Conservation (phyloP, 2,797 vertebrate species). For the Gymnoscopelus microlampas region DNA sequence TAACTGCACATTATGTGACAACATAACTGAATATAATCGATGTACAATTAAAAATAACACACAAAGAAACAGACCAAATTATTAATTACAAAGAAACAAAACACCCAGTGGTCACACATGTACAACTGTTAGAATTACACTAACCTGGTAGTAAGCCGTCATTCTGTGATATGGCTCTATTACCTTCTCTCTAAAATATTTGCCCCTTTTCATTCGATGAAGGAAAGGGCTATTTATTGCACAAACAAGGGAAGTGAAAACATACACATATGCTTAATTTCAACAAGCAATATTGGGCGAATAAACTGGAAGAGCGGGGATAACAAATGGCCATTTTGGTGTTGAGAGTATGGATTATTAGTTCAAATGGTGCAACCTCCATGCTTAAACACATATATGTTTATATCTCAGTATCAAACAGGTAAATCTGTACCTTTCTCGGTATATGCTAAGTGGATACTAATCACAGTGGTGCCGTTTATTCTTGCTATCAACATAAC, state of each 20-base stretch:
- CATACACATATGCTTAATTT: slow-evolving; percentile 27
- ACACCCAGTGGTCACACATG: slow-evolving; percentile 75
- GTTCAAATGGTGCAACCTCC: not conserved
- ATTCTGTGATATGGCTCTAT: slow-evolving; percentile 48
- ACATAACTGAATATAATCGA: slow-evolving; percentile 27
- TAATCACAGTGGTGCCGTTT: slow-evolving; percentile 34
- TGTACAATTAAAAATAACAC: slow-evolving; percentile 21
- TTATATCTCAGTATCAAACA: slow-evolving; percentile 11
- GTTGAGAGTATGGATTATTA: slow-evolving; percentile 35
- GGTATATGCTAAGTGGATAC: slow-evolving; percentile 15
- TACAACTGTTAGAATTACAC: slow-evolving; percentile 41
- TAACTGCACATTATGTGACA: slow-evolving; percentile 33
- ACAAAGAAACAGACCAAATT: slow-evolving; percentile 51
- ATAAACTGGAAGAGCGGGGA: slow-evolving; percentile 12
- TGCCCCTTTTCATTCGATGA: slow-evolving; percentile 38
- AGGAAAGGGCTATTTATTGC: slow-evolving; percentile 64
- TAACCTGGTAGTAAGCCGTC: slow-evolving; percentile 37
- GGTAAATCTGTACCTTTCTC: slow-evolving; percentile 8
- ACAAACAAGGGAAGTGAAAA: slow-evolving; percentile 55
- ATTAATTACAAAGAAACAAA: slow-evolving; percentile 57
- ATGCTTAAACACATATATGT: slow-evolving; percentile 23
- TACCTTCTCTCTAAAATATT: slow-evolving; percentile 27
- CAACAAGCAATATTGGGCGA: slow-evolving; percentile 41
- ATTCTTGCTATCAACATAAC: slow-evolving; percentile 26
- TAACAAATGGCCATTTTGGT: slow-evolving; percentile 45